Conservation (phyloP, 2,797 vertebrate species). For the Phaenicophaeus curvirostris region DNA sequence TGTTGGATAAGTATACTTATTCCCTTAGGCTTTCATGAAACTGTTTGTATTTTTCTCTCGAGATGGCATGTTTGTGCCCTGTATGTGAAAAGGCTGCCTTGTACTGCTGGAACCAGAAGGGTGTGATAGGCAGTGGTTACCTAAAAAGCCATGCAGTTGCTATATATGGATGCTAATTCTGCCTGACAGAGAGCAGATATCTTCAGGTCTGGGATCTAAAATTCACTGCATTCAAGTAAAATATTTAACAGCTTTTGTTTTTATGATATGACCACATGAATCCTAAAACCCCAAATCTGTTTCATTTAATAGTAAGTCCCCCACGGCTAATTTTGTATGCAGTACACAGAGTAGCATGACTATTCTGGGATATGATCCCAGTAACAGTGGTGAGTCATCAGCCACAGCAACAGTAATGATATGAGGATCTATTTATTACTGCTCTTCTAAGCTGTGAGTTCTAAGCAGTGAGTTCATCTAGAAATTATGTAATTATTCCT, state of each 20-base stretch:
- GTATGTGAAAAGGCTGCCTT: background rate
- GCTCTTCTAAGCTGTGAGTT: slow-evolving; percentile 43
- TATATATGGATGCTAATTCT: rapidly evolving
- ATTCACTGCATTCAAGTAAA: rapidly evolving
- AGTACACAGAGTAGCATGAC: slow-evolving; percentile 24
- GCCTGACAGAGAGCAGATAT: background rate
- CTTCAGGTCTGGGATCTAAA: background rate
- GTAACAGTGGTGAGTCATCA: slow-evolving; percentile 72
- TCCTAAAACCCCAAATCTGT: slow-evolving; percentile 14
- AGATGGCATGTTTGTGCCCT: background rate
- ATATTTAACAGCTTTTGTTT: background rate
- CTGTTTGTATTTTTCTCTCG: rapidly evolving
- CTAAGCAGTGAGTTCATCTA: slow-evolving; percentile 53
- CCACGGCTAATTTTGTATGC: slow-evolving; percentile 56
- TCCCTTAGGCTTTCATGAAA: rapidly evolving
- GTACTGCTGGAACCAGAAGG: background rate
- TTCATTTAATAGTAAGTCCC: background rate
- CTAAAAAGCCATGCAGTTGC: rapidly evolving
- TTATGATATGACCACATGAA: background rate
- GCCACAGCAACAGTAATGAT: slow-evolving; percentile 53
- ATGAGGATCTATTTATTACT: slow-evolving; percentile 74
- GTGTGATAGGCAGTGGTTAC: rapidly evolving
- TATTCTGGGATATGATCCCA: slow-evolving; percentile 69
- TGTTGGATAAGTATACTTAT: rapidly evolving
- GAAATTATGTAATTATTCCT: slow-evolving; percentile 81